A percentile compares a stretch with the other conserved stretches of the same genome.
These are phyloP conservation scores for Albula glossodonta DNA, from an alignment of 2,113 vertebrate genomes.

Conservation along the genomic window DNA sequence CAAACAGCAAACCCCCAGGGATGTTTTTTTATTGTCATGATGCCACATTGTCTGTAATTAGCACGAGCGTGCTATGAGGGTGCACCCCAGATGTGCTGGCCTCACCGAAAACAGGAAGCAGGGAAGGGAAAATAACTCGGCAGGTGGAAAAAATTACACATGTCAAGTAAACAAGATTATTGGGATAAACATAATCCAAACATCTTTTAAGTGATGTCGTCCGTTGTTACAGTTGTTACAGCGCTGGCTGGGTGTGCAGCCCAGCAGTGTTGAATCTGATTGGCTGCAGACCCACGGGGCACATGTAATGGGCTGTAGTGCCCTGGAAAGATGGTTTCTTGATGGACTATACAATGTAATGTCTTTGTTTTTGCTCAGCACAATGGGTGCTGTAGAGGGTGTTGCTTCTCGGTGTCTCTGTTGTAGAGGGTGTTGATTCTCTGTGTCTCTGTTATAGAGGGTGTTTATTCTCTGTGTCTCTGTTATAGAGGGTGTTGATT, in stretches of 20 bases:
- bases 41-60: constrained; percentile 6
- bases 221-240: background rate
- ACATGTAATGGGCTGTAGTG: too few species aligned
- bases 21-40: constrained; percentile 1
- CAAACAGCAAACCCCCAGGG: constrained; percentile 6
- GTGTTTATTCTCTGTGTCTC: background rate
- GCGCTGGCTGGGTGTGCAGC: background rate
- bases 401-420: too few species aligned
- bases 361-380: too few species aligned
- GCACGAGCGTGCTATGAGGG: background rate
- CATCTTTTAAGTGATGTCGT: background rate
- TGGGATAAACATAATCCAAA: background rate
- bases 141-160: background rate
- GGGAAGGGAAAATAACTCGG: background rate
- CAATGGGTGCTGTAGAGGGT: too few species aligned
- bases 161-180: background rate
- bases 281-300: too few species aligned
- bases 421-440: too few species aligned
- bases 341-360: too few species aligned
- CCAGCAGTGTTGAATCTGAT: too few species aligned
- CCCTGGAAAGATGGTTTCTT: too few species aligned
- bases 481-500: background rate
- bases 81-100: background rate
- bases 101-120: background rate
- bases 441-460: too few species aligned